Base-by-base conservation (phyloP, 2,113 vertebrate species). In the Ardeotis arabs region DNA sequence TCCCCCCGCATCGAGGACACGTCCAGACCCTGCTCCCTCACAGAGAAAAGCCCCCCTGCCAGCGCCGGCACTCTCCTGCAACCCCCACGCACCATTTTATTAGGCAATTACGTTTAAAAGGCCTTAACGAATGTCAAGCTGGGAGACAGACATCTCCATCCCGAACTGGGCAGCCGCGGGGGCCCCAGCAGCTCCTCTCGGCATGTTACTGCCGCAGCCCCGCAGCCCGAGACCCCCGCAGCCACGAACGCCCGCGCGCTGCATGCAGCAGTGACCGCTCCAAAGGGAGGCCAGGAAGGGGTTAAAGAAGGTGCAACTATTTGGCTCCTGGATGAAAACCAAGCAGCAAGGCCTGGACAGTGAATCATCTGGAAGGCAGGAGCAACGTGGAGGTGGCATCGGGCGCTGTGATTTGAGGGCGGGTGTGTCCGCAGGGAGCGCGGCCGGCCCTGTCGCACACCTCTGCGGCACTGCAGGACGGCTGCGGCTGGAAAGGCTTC, bases 31-130 rank as follows among this genome's bases (percentile, higher is more conserved):
- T 28, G 58, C 23, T 24, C 66, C 41, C 64, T 78, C 39, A 27
- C 60, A 76, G 45, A 75, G n/a, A 55, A 62, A 74, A 82, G 39
- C 74, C 28, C 50, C 41, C 10, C 5, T 16, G 16, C 76, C 39
- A 52, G 33, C 1, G 9, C 39, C 16, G 4, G 18, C 55, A 20
- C 53, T 84, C 5, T 73, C 75, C 69, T 70, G 35, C 58, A 14
- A 47, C 19, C 58, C 82, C 73, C 12, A 9, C 0, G 23, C 18
- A 37, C 69, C 24, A 9, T 72, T 87, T 91, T 72, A 90, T 79
- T 73, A 94, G 87, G 70, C 77, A 81, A 84, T 88, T 88, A 92
- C 1, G 5, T 89, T 96, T 87, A 83, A 95, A 78, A 89, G 66
- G 69, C 60, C 21, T 85, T 77, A 79, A 90, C 55, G 60, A 95